Evolutionary conservation across 2,888 invertebrate species (phyloP).

Genomic region (Lasioglossum zephyrum): DNA sequence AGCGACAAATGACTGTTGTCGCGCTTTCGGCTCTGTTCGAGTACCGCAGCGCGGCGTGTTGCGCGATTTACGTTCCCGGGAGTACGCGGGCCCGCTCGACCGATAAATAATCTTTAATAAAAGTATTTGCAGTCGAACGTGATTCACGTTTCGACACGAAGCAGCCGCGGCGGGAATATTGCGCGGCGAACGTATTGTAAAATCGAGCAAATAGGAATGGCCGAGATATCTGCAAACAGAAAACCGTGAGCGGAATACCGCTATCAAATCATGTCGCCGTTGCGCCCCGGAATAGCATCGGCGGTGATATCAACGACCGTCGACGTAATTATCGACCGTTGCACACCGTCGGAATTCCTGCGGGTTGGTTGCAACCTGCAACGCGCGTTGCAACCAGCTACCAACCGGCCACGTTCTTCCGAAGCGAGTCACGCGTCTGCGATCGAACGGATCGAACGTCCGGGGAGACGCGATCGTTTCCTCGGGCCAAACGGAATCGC

Average conservation of each 20-base stretch:
- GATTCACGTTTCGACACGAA: constrained; percentile 31
- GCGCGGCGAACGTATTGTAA: not conserved
- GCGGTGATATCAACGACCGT: not conserved
- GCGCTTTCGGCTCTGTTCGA: not conserved
- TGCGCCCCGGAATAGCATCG: not conserved
- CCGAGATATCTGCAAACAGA: constrained; percentile 5
- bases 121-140: constrained; percentile 35
- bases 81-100: constrained; percentile 2
- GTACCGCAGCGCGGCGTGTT: not conserved
- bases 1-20: constrained; percentile 47
- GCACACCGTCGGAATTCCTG: not conserved
- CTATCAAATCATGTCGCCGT: not conserved
- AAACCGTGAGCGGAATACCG: constrained; percentile 13
- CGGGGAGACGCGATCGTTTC: not conserved
- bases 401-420: not conserved
- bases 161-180: constrained; percentile 11
- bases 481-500: not conserved
- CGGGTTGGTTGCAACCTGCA: not conserved
- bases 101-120: constrained; percentile 45
- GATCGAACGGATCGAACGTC: not conserved
- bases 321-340: constrained; percentile 14
- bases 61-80: not conserved
- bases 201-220: constrained; percentile 7
- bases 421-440: not conserved
- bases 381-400: not conserved